phyloP scores from a whole-genome alignment of 2,113 vertebrate species.

The Bufo bufo region DNA sequence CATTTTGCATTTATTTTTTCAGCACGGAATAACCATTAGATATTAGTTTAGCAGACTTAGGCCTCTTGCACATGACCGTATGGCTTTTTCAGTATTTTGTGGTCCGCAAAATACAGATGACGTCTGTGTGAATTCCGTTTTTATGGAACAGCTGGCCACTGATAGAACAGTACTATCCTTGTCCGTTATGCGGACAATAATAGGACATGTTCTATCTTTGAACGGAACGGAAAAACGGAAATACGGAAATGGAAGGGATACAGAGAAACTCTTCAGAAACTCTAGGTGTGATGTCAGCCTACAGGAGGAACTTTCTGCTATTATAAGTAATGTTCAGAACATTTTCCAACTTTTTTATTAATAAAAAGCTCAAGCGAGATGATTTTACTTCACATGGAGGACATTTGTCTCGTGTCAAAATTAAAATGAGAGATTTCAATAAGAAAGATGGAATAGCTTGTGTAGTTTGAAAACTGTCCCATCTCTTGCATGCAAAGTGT shows the following conservation, averaged over 20 bases:
- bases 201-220: no score
- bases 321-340: background rate
- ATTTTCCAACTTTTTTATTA: conserved; percentile 35
- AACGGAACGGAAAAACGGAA: no score
- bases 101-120: no score
- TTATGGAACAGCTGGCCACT: no score
- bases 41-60: background rate
- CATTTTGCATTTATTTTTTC: background rate
- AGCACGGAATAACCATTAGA: background rate
- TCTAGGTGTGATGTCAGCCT: no score
- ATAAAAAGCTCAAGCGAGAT: conserved; percentile 18
- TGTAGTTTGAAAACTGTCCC: conserved; percentile 51
- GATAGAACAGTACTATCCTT: no score
- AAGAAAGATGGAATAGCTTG: conserved; percentile 57
- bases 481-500: conserved; percentile 54
- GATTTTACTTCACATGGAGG: conserved; percentile 43
- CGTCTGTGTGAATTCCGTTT: no score
- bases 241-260: no score
- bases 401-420: conserved; percentile 57
- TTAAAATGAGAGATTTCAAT: conserved; percentile 56
- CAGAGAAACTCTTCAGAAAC: background rate
- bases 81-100: no score
- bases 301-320: background rate
- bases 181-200: no score
- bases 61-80: background rate